Base-by-base conservation (phyloP, 1,140 invertebrate species). In the Adelges cooleyi region DNA sequence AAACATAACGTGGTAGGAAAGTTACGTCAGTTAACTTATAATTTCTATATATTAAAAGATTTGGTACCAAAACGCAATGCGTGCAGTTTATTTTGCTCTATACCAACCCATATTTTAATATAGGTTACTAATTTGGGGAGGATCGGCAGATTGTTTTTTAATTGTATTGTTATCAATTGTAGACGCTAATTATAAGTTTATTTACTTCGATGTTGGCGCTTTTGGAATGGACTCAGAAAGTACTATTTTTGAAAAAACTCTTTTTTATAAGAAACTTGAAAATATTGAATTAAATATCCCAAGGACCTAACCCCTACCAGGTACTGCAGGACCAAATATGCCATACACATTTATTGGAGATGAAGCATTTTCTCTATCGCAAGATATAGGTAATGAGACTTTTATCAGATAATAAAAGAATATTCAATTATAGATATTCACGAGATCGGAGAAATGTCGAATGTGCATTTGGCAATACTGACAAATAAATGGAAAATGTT, bases 391-490 rank as follows among this genome's bases (percentile, higher is more conserved):
- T n/a, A n/a, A n/a, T n/a, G n/a, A n/a, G n/a, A n/a, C 5, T 54
- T 40, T 56, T 69, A 27, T 25, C 49, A 23, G 1, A 25, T 13
- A 17, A 68, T 33, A 68, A 76, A 66, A 69, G 68, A 66, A 70
- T 73, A 11, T 77, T 73, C 67, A 76, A 78, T 66, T 77, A 75
- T 68, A 23, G 71, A n/a, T 65, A 70, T 11, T 36, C 46, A 49
- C 22, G 72, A 38, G 71, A 68, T 23, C 42, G 72, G 53, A 49
- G 73, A 22, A 70, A 72, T 8, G 69, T 76, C 6, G 76, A 77
- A 67, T 76, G 77, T 70, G 69, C 71, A 10, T 78, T 78, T 71
- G 75, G 75, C 4, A n/a, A 75, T 76, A 65, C 22, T 70, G 2
- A 46, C 42, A 17, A 68, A 68, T 33, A 70, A 68, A 54, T 70